These are phyloP conservation scores for Drosophila guanche DNA, from an alignment of 1,140 invertebrate genomes.

Conservation along the genomic window DNA sequence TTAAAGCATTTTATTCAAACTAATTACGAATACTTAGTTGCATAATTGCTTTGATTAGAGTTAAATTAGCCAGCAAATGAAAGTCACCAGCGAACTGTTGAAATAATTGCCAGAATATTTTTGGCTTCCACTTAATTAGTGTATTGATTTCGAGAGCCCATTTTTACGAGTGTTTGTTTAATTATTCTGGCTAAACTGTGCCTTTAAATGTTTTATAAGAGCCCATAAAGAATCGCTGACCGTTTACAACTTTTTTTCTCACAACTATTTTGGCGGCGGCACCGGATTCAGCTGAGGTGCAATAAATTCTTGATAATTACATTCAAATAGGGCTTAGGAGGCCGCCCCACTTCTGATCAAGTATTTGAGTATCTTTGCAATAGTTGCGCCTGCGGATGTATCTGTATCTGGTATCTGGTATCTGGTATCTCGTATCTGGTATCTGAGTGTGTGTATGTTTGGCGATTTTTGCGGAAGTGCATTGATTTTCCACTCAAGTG, in stretches of 20 bases:
- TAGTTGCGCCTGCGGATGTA: conserved; percentile 26
- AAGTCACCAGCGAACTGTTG: conserved; percentile 25
- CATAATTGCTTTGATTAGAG: conserved; percentile 27
- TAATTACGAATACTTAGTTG: conserved; percentile 10
- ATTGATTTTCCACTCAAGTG: conserved; percentile 80
- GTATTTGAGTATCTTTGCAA: conserved; percentile 13
- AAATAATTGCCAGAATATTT: conserved; percentile 21
- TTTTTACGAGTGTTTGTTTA: no score
- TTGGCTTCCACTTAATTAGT: conserved; percentile 15
- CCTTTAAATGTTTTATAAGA: no score
- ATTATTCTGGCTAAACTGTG: no score
- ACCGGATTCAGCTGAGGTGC: conserved; percentile 15
- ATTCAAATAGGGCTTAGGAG: conserved; percentile 14
- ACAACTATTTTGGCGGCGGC: conserved; percentile 19
- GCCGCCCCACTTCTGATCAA: no score
- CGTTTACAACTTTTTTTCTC: neutral
- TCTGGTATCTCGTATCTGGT: conserved; percentile 12
- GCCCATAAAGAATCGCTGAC: neutral
- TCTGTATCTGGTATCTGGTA: conserved; percentile 24
- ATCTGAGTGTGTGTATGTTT: conserved; percentile 31
- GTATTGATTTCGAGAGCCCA: no score
- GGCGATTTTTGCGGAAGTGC: conserved; percentile 69
- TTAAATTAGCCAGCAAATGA: conserved; percentile 25
- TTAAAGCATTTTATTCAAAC: no score
- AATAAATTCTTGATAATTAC: conserved; percentile 36